These are phyloP conservation scores for Lagocephalus sceleratus DNA, from an alignment of 2,797 vertebrate species.

Conservation along the genomic window DNA sequence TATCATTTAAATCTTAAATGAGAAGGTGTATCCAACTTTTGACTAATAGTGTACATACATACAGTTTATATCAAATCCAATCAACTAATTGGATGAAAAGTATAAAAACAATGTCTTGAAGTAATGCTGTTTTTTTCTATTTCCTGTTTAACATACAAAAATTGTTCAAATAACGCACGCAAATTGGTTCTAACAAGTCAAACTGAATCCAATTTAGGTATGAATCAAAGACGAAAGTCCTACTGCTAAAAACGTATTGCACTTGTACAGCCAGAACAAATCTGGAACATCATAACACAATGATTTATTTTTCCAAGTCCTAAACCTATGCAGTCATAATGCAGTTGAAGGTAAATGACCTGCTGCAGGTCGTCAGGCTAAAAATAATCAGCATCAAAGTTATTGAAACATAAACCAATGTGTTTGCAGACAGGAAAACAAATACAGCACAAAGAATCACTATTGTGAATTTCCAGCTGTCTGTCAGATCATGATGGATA, in stretches of 20 bases:
- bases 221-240: no score
- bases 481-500: not conserved
- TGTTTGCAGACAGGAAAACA: constrained; percentile 30
- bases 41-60: no score
- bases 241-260: constrained; percentile 3
- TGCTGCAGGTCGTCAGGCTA: constrained; percentile 23
- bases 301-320: constrained; percentile 5
- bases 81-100: no score
- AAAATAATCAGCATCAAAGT: constrained; percentile 44
- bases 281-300: constrained; percentile 1
- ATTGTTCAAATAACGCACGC: no score
- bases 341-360: constrained; percentile 24
- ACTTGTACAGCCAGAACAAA: not conserved
- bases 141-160: no score
- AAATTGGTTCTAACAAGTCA: no score
- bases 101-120: no score
- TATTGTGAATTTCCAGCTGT: constrained; percentile 24
- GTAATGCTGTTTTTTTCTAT: no score
- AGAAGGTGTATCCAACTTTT: no score
- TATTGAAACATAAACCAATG: constrained; percentile 26
- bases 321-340: constrained; percentile 25
- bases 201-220: no score
- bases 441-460: constrained; percentile 16
- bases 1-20: no score
- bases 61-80: no score